Evolutionary conservation across 2,888 invertebrate genomes (phyloP), one percentile per base, ranked within the genome.

Genomic region (Callinectes sapidus): DNA sequence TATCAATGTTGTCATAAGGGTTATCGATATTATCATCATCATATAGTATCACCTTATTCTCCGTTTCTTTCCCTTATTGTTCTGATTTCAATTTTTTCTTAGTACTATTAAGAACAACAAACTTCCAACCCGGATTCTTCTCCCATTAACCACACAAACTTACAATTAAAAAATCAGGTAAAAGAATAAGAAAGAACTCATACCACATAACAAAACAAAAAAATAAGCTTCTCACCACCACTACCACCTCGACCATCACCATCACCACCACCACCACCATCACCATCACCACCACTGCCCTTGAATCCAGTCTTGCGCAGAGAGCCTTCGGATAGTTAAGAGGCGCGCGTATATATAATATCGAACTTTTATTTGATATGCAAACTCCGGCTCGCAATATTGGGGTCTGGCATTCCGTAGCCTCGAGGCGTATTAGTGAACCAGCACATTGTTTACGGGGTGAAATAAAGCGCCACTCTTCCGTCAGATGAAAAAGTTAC

Each of bases 321-420:
- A 71, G 23, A n/a, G 71, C 10, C 71, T 71, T n/a, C 23, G 71
- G 71, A 71, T 28, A 23, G 28, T 71, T 71, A 71, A 71, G 71
- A 71, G 71, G 71, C 16, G 71, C 16, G 28, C 71, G 23, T 71
- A 71, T 71, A 71, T n/a, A 28, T 71, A 71, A 71, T 71, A 71
- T 71, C 71, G 28, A 71, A 28, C 71, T 71, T 71, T n/a, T 71
- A 71, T 71, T 71, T 71, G 71, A 71, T 71, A 71, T 71, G 71
- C 71, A 71, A 71, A 71, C 71, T 71, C 28, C 28, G 8, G 71
- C 71, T 23, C 71, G 71, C 71, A 71, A 71, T 71, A 71, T 71
- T 71, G 71, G 71, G 71, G 71, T 28, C 71, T n/a, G n/a, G 71
- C 16, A 71, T 71, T n/a, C 71, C 71, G 71, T 71, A 28, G 71